phyloP scores from a whole-genome alignment of 1,140 invertebrate genomes.

The Drosophila kikkawai region DNA sequence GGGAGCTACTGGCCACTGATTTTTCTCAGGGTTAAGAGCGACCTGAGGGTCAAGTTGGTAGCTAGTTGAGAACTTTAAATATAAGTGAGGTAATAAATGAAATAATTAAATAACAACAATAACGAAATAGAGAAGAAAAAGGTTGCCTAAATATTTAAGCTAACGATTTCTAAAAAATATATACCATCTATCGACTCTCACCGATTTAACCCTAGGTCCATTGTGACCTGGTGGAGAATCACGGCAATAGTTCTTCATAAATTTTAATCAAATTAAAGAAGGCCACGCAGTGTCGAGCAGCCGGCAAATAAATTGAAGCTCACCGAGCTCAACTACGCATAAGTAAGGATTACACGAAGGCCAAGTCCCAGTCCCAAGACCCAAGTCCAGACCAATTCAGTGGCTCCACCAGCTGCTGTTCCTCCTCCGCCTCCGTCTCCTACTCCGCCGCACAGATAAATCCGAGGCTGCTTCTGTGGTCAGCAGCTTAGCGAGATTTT shows the following conservation, averaged over 20 bases:
- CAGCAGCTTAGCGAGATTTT: conserved; percentile 17
- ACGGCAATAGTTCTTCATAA: conserved; percentile 65
- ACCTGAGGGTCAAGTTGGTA: background rate
- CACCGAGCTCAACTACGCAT: conserved; percentile 51
- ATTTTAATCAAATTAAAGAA: conserved; percentile 82
- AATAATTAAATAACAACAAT: background rate
- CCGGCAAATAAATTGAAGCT: conserved; percentile 71
- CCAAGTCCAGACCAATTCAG: conserved; percentile 16
- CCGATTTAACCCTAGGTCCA: conserved; percentile 4
- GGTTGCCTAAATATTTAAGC: background rate
- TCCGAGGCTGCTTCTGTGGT: conserved; percentile 20
- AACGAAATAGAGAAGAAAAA: too few relatives aligned
- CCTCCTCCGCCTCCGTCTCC: background rate
- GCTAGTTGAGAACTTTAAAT: background rate
- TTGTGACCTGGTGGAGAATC: conserved; percentile 2
- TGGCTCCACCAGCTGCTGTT: conserved; percentile 21
- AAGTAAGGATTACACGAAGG: conserved; percentile 75
- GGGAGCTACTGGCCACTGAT: background rate
- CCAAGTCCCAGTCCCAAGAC: conserved; percentile 5
- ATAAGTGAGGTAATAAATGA: background rate
- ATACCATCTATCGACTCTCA: background rate
- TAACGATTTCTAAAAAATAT: background rate
- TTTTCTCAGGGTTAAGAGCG: background rate
- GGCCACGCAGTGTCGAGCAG: conserved; percentile 50
- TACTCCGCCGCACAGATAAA: conserved; percentile 8